Evolutionary conservation across 92 coral and sea anemone genomes (phyloP), one percentile per base, ranked within the genome.

Genomic region (Scolanthus callimorphus): DNA sequence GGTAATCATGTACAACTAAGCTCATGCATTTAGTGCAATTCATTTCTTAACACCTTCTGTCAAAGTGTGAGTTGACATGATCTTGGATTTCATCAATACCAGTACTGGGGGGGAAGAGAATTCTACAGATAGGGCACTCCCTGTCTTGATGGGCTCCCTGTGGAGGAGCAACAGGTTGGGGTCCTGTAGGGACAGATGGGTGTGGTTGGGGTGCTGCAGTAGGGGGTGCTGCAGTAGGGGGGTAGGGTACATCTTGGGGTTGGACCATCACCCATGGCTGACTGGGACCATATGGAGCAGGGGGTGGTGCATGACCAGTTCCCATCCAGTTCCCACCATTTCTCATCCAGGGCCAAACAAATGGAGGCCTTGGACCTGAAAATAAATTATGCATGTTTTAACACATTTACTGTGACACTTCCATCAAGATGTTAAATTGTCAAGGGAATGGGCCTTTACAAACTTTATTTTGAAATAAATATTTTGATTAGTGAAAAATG

Each of bases 81-180:
- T 66, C 51, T 50, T 69, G 49, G 53, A 85, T 69, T 15, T 29
- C 53, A 0, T 34, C 59, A 26, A 70, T 60, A 49, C 73, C 41
- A 10, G 57, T 73, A 39, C 79, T 71, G 9, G 97, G 97, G 25
- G 97, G 97, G 48, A 85, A 82, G 29, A 79, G 74, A 29, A 90
- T 78, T 27, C 45, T 75, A 26, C 97, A 91, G 24, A 91, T 81
- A 20, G 97, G 97, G 50, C 97, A 91, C 66, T 86, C 86, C 23
- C 75, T 62, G 15, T 73, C 55, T 15, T 60, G 56, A 15, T 38
- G 29, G 15, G 59, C 56, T 25, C 55, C 76, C 27, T 63, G 50
- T 11, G 69, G 64, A 21, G 39, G 59, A 11, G 63, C 17, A 2
- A 25, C 68, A 0, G 70, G 77, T 23, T 58, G 59, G 22, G 53